Percentiles rank a stretch among this genome's conserved stretches.
phyloP scores from a whole-genome alignment of 2,113 vertebrate species.

The Cepphus grylle region DNA sequence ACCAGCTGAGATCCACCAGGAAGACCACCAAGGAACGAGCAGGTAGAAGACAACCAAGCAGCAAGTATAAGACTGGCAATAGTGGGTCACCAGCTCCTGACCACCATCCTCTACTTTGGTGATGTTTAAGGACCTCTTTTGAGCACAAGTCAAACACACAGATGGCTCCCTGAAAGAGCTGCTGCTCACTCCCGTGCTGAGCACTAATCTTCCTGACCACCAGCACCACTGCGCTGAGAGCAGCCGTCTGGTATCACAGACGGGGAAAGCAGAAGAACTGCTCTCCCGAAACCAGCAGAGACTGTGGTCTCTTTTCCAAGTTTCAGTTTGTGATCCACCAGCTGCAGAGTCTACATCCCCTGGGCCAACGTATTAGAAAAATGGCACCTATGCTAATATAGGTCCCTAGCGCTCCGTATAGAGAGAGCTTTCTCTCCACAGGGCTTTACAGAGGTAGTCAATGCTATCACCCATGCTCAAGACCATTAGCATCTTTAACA shows the following conservation, averaged over 20 bases:
- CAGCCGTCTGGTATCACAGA: rapidly evolving
- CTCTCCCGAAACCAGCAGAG: background rate
- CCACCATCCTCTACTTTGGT: background rate
- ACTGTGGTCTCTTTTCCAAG: background rate
- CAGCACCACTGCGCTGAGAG: background rate
- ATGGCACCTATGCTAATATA: background rate
- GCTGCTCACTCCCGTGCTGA: background rate
- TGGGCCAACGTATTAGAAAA: background rate
- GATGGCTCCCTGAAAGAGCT: background rate
- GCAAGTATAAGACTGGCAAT: too few species aligned
- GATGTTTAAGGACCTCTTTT: background rate
- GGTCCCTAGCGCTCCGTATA: rapidly evolving
- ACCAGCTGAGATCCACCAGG: background rate
- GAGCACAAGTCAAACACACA: background rate
- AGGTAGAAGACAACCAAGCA: background rate
- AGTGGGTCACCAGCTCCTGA: background rate
- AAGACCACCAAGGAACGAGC: background rate
- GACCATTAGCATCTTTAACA: background rate
- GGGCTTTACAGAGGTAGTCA: background rate
- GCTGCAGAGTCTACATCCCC: background rate
- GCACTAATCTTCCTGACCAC: background rate
- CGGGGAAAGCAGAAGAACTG: background rate
- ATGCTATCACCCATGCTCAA: background rate
- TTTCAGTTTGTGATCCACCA: background rate
- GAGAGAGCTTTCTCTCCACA: background rate